Conservation (phyloP, 1,140 invertebrate genomes). For the Zaprionus lachaisei region DNA sequence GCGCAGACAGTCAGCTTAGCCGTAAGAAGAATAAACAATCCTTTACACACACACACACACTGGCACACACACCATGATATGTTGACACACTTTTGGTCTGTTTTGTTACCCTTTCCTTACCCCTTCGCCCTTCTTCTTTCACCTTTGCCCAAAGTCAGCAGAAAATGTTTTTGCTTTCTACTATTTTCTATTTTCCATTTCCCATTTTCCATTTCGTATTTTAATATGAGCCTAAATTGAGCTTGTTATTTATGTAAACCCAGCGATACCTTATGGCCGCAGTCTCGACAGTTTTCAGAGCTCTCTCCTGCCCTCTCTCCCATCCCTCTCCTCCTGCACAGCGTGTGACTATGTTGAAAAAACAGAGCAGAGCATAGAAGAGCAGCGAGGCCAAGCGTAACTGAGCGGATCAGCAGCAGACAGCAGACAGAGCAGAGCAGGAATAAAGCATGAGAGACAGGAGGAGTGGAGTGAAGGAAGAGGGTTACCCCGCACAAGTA, state of each 20-base stretch:
- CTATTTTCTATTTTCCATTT: conserved; percentile 11
- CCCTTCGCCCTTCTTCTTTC: background rate
- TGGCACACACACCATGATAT: conserved; percentile 39
- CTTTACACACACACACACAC: conserved; percentile 52
- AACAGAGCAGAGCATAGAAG: conserved; percentile 15
- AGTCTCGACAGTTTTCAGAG: conserved; percentile 28
- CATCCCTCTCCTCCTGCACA: conserved; percentile 60
- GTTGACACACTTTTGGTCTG: conserved; percentile 73
- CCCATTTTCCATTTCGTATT: conserved; percentile 44
- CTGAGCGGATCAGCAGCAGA: conserved; percentile 10
- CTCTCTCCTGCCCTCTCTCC: background rate
- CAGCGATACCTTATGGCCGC: conserved; percentile 73
- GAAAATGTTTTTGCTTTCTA: conserved; percentile 62
- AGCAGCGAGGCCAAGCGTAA: conserved; percentile 39
- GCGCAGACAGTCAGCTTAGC: conserved; percentile 34
- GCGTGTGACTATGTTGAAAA: conserved; percentile 36
- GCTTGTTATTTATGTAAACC: conserved; percentile 82
- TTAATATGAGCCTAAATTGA: conserved; percentile 83
- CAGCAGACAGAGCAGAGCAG: conserved; percentile 6
- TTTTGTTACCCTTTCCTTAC: background rate
- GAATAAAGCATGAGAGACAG: conserved; percentile 15
- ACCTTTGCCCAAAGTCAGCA: conserved; percentile 66
- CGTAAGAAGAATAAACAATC: conserved; percentile 62
- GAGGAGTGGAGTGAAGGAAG: background rate
- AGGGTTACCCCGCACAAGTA: conserved; percentile 34